These are phyloP conservation scores for Cremastinae sp. DNA, from an alignment of 2,888 invertebrate species.

Conservation along the genomic window DNA sequence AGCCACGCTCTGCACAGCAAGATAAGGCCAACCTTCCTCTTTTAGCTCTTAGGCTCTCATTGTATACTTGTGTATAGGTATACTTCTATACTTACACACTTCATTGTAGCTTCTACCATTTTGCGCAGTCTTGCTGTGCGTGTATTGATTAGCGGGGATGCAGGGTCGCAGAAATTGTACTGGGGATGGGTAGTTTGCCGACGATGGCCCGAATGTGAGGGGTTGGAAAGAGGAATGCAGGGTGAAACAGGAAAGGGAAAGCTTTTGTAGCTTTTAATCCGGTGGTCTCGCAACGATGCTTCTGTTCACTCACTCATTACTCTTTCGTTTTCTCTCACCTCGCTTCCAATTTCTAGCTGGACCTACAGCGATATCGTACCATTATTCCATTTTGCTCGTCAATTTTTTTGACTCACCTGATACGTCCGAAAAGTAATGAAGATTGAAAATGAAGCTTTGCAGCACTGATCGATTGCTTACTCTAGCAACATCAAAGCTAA, in stretches of 20 bases:
- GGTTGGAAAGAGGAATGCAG: constrained; percentile 33
- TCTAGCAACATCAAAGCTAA: constrained; percentile 22
- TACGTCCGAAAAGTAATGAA: neutral
- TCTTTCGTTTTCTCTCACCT: constrained; percentile 22
- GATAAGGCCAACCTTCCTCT: constrained; percentile 66
- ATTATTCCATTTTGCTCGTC: constrained; percentile 53
- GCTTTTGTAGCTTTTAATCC: constrained; percentile 70
- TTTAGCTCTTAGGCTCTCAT: constrained; percentile 26
- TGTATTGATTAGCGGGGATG: constrained; percentile 73
- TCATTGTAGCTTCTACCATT: constrained; percentile 51
- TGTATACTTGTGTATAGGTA: constrained; percentile 1
- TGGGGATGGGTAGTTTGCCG: constrained; percentile 61
- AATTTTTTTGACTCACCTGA: constrained; percentile 21
- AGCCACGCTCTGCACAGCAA: constrained; percentile 63
- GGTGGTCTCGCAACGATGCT: constrained; percentile 60
- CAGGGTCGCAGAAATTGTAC: constrained; percentile 58
- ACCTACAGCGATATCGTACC: constrained; percentile 60
- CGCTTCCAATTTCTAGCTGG: constrained; percentile 38
- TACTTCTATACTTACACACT: constrained; percentile 19
- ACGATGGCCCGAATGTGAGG: constrained; percentile 37
- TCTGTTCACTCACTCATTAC: constrained; percentile 46
- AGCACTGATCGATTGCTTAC: constrained; percentile 1
- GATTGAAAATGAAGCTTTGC: neutral
- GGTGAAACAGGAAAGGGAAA: constrained; percentile 38
- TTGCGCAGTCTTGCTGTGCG: constrained; percentile 64